A percentile compares a stretch with the other conserved stretches of the same genome.
Conservation (phyloP, 1,140 invertebrate genomes). For the Lasioglossum baleicum region DNA sequence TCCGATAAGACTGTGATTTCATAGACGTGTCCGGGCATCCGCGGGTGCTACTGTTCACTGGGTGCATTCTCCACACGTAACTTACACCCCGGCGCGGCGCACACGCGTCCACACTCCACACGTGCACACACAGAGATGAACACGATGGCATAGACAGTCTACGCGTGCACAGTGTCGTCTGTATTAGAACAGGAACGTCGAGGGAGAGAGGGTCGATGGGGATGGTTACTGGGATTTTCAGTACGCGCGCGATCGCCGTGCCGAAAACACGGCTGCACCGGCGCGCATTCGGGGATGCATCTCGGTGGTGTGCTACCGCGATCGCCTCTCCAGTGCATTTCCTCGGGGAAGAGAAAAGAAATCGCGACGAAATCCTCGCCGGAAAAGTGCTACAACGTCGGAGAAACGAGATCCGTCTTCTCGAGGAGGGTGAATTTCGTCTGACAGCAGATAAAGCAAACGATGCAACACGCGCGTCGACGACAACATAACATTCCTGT, state of each 20-base stretch:
- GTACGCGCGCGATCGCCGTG: constrained; percentile 71
- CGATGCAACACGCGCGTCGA: too few species aligned
- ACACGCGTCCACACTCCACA: background rate
- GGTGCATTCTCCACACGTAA: constrained; percentile 16
- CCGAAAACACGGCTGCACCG: constrained; percentile 57
- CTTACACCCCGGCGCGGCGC: background rate
- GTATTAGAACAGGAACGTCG: constrained; percentile 49
- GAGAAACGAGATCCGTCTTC: too few species aligned
- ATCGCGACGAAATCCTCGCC: too few species aligned
- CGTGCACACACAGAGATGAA: background rate
- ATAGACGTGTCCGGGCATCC: background rate
- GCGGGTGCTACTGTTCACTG: background rate
- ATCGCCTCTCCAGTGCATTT: too few species aligned
- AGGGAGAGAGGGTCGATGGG: constrained; percentile 57
- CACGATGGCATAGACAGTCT: background rate
- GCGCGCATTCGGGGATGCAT: background rate
- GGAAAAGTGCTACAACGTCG: too few species aligned
- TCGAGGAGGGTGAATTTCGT: too few species aligned
- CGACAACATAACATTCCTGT: too few species aligned
- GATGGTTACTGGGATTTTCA: constrained; percentile 68
- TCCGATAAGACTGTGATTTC: constrained; percentile 4
- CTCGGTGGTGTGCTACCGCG: background rate
- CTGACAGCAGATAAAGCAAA: too few species aligned
- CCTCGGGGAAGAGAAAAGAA: background rate
- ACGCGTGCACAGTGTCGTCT: constrained; percentile 22